Evolutionary conservation across 1,140 invertebrate species (phyloP), one percentile per base, ranked within the genome.

Genomic region (Drosophila pseudoananassae): DNA sequence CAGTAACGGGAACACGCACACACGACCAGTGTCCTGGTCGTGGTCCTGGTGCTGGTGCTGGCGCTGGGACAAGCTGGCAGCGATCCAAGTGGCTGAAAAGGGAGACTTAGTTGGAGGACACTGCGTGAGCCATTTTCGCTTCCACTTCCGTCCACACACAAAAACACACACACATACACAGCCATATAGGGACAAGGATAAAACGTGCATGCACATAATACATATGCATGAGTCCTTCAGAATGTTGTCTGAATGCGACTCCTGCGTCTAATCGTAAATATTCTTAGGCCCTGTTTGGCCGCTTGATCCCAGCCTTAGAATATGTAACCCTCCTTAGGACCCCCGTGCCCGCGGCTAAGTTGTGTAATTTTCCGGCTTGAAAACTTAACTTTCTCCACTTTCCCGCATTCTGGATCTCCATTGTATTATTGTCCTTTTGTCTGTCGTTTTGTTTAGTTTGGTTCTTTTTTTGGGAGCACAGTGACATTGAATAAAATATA

Each of bases 91-190:
- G 68, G 69, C 65, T 69, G 47, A 50, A 72, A 65, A 75, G 58
- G 51, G 38, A 54, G 70, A 57, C 70, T 50, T 76, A 68, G 73
- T 76, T 75, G 49, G 60, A 76, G 73, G 72, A 68, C 72, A 76
- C 61, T 76, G 73, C 72, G 73, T 76, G 72, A 68, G 72, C 73
- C 72, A 76, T 76, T 76, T 76, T 76, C 71, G 76, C 73, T 76
- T 76, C 73, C 61, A 75, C 72, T 76, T 76, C 72, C 72, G 72
- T 33, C 54, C 72, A 15, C 29, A 38, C 60, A 60, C 20, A 49
- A 27, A 27, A 27, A 6, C 23, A 69, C 50, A 68, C 49, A 53
- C 14, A 52, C 33, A 31, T 27, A 45, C 54, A 45, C 15, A 12
- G 2, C 10, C 12, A 12, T 36, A 36, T 36, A 10, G 33, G 33